Percentiles rank a stretch among this genome's conserved stretches.
phyloP scores from a whole-genome alignment of 2,113 vertebrate species.

The Vulpes vulpes region DNA sequence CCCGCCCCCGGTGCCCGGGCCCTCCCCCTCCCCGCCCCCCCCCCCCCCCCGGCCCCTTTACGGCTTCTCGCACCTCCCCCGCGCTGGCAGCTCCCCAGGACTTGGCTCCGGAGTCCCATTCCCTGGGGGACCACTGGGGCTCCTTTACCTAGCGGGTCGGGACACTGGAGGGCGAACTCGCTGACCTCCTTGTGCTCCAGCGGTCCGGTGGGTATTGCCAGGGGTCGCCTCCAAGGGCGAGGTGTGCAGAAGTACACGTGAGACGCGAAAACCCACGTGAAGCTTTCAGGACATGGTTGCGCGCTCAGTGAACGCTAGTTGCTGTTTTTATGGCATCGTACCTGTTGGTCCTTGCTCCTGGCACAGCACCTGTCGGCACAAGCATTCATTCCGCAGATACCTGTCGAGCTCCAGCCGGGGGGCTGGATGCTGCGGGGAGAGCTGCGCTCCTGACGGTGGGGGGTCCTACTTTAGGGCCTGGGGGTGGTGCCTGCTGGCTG shows the following conservation, averaged over 20 bases:
- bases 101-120: neutral
- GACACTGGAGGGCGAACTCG: neutral
- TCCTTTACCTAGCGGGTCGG: neutral
- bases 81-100: neutral
- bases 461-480: neutral
- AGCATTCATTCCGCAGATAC: accelerated
- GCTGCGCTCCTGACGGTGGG: accelerated
- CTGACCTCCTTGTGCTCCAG: neutral
- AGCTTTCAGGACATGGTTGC: neutral
- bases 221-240: neutral
- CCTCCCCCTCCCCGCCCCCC: accelerated
- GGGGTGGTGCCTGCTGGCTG: neutral
- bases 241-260: neutral
- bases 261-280: neutral
- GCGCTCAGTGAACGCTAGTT: neutral
- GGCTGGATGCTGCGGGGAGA: neutral
- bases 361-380: slow-evolving; percentile 19
- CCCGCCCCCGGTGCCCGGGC: neutral
- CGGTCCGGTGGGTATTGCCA: neutral
- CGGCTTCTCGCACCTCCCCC: neutral
- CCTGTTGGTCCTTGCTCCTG: neutral
- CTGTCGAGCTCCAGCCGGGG: neutral
- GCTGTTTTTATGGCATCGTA: neutral
- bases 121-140: neutral
- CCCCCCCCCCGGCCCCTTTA: neutral